Evolutionary conservation across 2,888 invertebrate genomes (phyloP).

Genomic region (Caenorhabditis sp.): DNA sequence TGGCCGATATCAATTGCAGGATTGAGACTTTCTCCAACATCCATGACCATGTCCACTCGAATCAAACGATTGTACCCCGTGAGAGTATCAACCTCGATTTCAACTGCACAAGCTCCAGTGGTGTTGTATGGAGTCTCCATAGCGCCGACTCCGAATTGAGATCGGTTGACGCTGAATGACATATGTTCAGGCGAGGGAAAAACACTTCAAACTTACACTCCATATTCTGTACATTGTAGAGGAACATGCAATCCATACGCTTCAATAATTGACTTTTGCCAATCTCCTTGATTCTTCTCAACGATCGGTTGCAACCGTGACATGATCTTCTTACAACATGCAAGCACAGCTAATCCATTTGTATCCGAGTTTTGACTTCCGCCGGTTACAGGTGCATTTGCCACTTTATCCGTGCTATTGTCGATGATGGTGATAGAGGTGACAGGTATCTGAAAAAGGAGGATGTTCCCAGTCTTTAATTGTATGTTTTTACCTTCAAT

Average conservation of each 20-base stretch:
- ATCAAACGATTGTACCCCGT: constrained; percentile 93
- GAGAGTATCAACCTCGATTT: constrained; percentile 94
- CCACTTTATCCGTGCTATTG: constrained; percentile 83
- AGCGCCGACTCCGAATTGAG: constrained; percentile 61
- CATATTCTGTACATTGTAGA: constrained; percentile 71
- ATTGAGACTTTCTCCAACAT: constrained; percentile 94
- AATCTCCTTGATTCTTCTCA: constrained; percentile 65
- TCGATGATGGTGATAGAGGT: constrained; percentile 71
- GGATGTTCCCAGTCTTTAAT: background rate
- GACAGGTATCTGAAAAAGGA: constrained; percentile 62
- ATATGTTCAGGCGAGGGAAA: background rate
- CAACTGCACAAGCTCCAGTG: constrained; percentile 91
- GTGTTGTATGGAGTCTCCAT: constrained; percentile 87
- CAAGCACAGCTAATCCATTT: constrained; percentile 91
- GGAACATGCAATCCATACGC: constrained; percentile 65
- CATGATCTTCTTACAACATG: constrained; percentile 78
- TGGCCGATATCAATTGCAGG: constrained; percentile 97
- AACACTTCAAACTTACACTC: constrained; percentile 60
- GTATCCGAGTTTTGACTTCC: constrained; percentile 92
- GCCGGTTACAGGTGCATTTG: constrained; percentile 92
- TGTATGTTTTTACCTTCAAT: constrained; percentile 86
- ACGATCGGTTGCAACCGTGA: constrained; percentile 43
- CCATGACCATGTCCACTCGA: constrained; percentile 95
- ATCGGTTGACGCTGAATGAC: constrained; percentile 66
- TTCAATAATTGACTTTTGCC: constrained; percentile 63